Base-by-base conservation (phyloP, 1,140 invertebrate genomes). In the Tetramorium alpestre region DNA sequence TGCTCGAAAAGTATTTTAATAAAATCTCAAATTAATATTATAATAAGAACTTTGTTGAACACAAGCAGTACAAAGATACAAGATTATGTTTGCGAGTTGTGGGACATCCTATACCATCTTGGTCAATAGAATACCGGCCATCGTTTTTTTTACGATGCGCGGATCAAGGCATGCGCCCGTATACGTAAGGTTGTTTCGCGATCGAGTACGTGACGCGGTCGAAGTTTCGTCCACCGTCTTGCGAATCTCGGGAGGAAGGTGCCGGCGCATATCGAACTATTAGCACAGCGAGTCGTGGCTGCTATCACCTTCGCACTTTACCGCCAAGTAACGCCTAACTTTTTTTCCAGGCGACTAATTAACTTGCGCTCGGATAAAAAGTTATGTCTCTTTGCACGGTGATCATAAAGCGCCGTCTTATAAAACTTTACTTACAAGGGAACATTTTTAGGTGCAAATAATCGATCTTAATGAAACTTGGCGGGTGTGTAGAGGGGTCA, bases 141-240 rank as follows among this genome's bases (percentile, higher is more conserved):
- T 69, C 18, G 70, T 78, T 62, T 87, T n/a, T 90, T 86, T 78
- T 72, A 75, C 67, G 65, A 64, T 54, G 76, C 72, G 76, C 77
- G 75, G n/a, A 58, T 81, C 84, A 87, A 86, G 69, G 60, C 58
- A 75, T 76, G 67, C 75, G 80, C 67, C 44, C 54, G 62, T 87
- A 86, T 86, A 92, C 91, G 91, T 91, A 86, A 86, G 77, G 69
- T 64, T 78, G 85, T 89, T 91, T 88, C 89, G 86, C 90, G 89
- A 87, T 85, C 86, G 85, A 84, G 84, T 80, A 93, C 93, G 92
- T 93, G 92, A 92, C 88, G 90, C 85, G 87, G 92, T 90, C 88
- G 65, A 88, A 89, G 87, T 93, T 91, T 91, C 64, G 88, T 90
- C 82, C 86, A 41, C 54, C 62, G 51, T 73, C 47, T 49, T 64